phyloP scores from a whole-genome alignment of 1,140 invertebrate genomes.

The Diachasmimorpha longicaudata region DNA sequence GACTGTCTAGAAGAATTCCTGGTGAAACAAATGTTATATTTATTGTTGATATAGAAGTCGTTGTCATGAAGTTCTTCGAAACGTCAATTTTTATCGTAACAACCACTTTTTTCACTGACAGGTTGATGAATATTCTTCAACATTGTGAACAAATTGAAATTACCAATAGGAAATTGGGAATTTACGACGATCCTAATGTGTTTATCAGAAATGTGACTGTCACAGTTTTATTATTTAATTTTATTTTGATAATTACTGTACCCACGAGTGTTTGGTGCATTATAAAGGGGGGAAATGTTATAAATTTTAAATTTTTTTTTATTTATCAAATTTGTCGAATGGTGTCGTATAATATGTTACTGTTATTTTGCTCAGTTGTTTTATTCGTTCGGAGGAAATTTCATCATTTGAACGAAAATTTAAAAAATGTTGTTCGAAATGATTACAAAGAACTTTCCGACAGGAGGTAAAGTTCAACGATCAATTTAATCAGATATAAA shows the following conservation, averaged over 20 bases:
- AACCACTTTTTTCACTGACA: background rate
- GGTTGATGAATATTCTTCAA: background rate
- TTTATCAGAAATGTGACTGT: background rate
- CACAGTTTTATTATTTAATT: background rate
- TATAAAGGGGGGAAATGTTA: background rate
- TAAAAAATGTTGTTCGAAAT: background rate
- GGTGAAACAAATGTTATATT: background rate
- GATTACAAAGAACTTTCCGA: background rate
- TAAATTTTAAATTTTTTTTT: background rate
- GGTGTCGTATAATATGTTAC: background rate
- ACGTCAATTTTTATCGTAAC: background rate
- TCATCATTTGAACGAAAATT: background rate
- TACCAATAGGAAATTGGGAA: background rate
- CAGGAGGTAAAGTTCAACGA: background rate
- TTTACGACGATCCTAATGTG: background rate
- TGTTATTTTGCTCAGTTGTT: background rate
- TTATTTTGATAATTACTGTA: background rate
- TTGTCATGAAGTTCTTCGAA: background rate
- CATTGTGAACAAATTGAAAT: background rate
- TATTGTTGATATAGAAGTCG: background rate
- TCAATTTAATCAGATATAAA: background rate
- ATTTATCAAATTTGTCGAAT: background rate
- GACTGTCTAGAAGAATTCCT: background rate
- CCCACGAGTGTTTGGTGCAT: background rate
- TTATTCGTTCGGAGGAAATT: background rate